Evolutionary conservation across 2,888 invertebrate genomes (phyloP), one percentile per base, ranked within the genome.

Genomic region (Caenorhabditis imperialis): DNA sequence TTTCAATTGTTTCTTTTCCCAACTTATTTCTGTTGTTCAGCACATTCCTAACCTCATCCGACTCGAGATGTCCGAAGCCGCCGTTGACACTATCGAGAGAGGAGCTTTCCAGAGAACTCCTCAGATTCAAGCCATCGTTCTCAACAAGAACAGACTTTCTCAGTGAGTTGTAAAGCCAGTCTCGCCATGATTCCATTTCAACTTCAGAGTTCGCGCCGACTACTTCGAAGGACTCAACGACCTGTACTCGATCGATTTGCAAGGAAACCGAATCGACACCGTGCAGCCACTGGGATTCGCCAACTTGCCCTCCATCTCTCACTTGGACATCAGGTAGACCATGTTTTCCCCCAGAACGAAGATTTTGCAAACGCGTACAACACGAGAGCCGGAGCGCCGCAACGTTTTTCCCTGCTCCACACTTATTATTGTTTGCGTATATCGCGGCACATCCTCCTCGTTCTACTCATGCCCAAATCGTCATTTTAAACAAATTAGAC

Each of bases 261-360:
- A 85, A 63, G 87, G 86, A 53, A 88, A 88, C 71, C 75, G 84
- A 53, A 75, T 88, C 55, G 81, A 80, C 44, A 78, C 76, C 37
- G 86, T 88, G 22, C 86, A 88, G 63, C 74, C 82, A 18, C 62
- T 83, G n/a, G 86, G 83, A 16, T 88, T 85, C 65, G 87, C 88
- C 44, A 86, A 86, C 73, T 78, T 88, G 37, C 87, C 87, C 22
- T 38, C 80, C 4, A 76, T 88, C 22, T 65, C 82, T 18, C 88
- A 88, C 79, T 77, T 88, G 50, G 88, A 88, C 73, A 87, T 87
- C 77, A 87, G 86, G 85, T 85, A 54, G n/a, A n/a, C n/a, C n/a
- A n/a, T 27, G 33, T 40, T 40, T 6, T 20, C 16, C 23, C n/a
- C 33, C 14, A n/a, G 23, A 27, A 38, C 16, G 37, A 33, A 22